phyloP scores from a whole-genome alignment of 2,113 vertebrate species.

The Rhabdornis inornatus region DNA sequence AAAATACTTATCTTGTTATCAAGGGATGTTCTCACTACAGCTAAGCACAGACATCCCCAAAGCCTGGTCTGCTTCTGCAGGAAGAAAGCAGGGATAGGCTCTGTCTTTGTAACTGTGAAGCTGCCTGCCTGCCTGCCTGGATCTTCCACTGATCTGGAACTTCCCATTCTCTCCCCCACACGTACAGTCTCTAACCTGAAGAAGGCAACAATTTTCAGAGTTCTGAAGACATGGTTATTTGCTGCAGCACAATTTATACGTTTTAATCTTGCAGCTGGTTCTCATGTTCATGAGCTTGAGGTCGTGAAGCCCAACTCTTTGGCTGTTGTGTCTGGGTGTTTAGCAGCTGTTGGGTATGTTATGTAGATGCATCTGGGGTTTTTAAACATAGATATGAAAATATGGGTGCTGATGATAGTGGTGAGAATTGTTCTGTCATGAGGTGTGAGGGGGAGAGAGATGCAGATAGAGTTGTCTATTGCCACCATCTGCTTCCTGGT shows the following conservation, averaged over 20 bases:
- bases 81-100: not conserved
- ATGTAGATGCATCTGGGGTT: not conserved
- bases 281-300: not conserved
- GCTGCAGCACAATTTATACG: not conserved
- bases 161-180: accelerated
- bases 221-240: not conserved
- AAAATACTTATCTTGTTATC: not conserved
- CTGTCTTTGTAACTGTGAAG: not conserved
- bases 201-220: not conserved
- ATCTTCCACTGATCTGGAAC: not conserved
- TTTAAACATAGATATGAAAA: not conserved
- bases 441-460: not conserved
- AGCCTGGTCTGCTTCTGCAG: not conserved
- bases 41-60: not conserved
- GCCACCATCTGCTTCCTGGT: not conserved
- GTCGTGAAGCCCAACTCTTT: not conserved
- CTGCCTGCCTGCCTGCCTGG: not conserved
- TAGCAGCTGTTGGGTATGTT: not conserved
- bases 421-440: not conserved
- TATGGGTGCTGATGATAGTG: not conserved
- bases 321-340: not conserved
- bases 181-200: not conserved
- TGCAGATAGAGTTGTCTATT: not conserved
- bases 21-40: not conserved
- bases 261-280: not conserved